Evolutionary conservation across 2,113 vertebrate species (phyloP).

Genomic region (Nothobranchius furzeri): DNA sequence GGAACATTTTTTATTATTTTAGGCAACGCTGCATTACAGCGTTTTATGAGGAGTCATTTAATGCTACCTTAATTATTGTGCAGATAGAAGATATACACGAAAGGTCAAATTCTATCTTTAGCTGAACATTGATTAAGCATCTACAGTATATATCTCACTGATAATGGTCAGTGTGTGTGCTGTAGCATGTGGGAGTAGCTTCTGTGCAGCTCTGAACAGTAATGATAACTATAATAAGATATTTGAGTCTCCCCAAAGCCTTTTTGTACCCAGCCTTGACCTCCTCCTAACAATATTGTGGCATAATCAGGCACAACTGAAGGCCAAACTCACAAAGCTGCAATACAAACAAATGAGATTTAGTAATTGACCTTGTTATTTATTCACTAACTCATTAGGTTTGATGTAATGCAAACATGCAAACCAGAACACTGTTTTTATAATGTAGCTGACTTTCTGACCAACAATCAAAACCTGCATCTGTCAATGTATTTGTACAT

Average conservation of each 20-base stretch:
- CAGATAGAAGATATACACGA: slow-evolving; percentile 8
- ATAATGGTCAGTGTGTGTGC: slow-evolving; percentile 5
- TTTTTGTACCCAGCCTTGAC: slow-evolving; percentile 20
- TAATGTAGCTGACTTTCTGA: too few species aligned
- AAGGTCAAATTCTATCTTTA: slow-evolving; percentile 2
- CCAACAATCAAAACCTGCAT: too few species aligned
- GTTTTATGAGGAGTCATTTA: slow-evolving; percentile 1
- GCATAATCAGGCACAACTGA: not conserved
- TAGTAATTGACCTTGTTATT: slow-evolving; percentile 38
- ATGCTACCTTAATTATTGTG: not conserved
- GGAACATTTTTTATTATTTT: not conserved
- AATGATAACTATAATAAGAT: not conserved
- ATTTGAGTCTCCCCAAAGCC: not conserved
- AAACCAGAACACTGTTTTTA: too few species aligned
- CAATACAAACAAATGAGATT: not conserved
- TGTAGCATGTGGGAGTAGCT: slow-evolving; percentile 2
- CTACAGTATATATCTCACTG: not conserved
- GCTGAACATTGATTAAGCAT: not conserved
- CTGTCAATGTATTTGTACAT: too few species aligned
- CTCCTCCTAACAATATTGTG: not conserved
- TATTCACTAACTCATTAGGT: slow-evolving; percentile 45
- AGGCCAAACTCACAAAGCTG: not conserved
- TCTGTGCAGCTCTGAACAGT: slow-evolving; percentile 35
- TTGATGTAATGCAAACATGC: slow-evolving; percentile 1
- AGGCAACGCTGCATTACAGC: not conserved